Evolutionary conservation across 30 jellyfish, hydroid and myxozoan species (phyloP).

Genomic region (Pelagia noctiluca): DNA sequence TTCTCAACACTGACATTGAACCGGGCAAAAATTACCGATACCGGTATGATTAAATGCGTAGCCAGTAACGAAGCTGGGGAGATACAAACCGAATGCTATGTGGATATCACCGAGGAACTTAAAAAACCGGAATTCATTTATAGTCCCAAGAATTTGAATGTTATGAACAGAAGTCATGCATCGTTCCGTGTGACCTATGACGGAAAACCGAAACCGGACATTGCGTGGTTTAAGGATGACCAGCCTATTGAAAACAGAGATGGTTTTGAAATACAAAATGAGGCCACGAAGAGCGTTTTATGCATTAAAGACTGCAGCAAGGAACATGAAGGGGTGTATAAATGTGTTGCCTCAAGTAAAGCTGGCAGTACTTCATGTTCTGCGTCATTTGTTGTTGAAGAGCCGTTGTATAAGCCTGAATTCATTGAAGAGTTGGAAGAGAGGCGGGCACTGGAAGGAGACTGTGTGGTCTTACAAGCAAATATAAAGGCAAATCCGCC

Average conservation of each 20-base stretch:
- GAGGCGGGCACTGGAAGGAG: constrained; percentile 58
- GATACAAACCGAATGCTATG: constrained; percentile 58
- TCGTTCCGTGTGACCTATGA: constrained; percentile 79
- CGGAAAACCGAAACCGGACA: constrained; percentile 93
- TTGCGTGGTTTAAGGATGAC: constrained; percentile 82
- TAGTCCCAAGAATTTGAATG: constrained; percentile 73
- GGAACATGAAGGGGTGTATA: constrained; percentile 77
- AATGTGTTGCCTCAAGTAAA: constrained; percentile 66
- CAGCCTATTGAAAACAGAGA: constrained; percentile 31
- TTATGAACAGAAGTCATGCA: constrained; percentile 70
- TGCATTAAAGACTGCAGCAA: constrained; percentile 45
- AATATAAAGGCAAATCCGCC: constrained; percentile 81
- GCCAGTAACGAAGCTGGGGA: constrained; percentile 87
- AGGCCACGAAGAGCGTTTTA: constrained; percentile 70
- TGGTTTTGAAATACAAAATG: constrained; percentile 62
- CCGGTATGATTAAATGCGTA: constrained; percentile 75
- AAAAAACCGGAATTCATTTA: constrained; percentile 74
- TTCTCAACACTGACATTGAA: constrained; percentile 59
- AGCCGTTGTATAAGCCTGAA: constrained; percentile 75
- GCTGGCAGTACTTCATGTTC: constrained; percentile 81
- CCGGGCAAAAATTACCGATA: constrained; percentile 71
- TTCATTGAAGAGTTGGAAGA: constrained; percentile 69
- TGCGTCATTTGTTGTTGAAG: constrained; percentile 78
- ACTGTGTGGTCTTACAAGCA: constrained; percentile 62
- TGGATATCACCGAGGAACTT: constrained; percentile 73